These are phyloP conservation scores for Denticeps clupeoides DNA, from an alignment of 2,797 vertebrate species.

Conservation along the genomic window DNA sequence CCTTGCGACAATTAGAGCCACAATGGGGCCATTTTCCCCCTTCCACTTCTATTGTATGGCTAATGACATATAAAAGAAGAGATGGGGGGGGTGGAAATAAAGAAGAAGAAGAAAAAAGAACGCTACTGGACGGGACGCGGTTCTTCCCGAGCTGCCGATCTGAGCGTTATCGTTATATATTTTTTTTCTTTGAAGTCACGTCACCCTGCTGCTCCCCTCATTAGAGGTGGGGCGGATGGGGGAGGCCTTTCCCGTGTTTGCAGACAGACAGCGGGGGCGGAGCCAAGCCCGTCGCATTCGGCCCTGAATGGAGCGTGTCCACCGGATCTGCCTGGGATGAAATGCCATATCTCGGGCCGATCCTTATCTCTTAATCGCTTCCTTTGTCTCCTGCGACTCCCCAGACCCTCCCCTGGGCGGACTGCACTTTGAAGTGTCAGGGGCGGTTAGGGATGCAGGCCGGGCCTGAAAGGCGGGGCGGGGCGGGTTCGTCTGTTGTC, in stretches of 20 bases:
- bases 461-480: constrained; percentile 44
- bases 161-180: too few species aligned
- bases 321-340: constrained; percentile 84
- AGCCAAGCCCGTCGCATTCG: constrained; percentile 36
- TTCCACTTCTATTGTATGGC: constrained; percentile 53
- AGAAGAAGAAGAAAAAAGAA: constrained; percentile 31
- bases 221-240: constrained; percentile 11
- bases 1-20: constrained; percentile 66
- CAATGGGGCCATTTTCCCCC: constrained; percentile 51
- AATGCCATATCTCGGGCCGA: constrained; percentile 92
- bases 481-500: too few species aligned
- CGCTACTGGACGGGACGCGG: too few species aligned
- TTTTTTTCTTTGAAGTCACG: constrained; percentile 34
- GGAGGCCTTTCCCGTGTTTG: constrained; percentile 36
- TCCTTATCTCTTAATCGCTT: constrained; percentile 95
- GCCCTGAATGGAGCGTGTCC: constrained; percentile 80
- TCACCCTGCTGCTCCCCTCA: constrained; percentile 19
- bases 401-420: constrained; percentile 74
- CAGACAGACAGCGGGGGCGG: constrained; percentile 32
- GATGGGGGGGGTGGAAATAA: too few species aligned
- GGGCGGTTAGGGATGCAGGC: constrained; percentile 52
- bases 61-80: constrained; percentile 57
- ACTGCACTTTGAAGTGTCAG: constrained; percentile 87
- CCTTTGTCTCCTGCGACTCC: constrained; percentile 83
- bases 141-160: too few species aligned